These are phyloP conservation scores for Psilopsiagon aurifrons DNA, from an alignment of 2,113 vertebrate species.

Conservation along the genomic window DNA sequence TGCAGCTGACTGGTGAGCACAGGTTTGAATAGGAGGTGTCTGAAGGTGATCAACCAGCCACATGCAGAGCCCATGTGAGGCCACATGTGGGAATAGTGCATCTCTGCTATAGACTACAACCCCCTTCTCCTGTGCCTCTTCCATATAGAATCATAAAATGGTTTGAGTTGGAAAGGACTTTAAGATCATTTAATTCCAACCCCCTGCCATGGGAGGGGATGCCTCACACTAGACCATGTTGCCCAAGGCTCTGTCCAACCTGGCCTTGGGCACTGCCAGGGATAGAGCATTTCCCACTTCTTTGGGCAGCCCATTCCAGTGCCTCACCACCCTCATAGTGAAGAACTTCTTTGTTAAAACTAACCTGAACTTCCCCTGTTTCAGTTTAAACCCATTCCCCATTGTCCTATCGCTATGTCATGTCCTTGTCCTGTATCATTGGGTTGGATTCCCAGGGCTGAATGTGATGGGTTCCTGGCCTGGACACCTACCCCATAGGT, in stretches of 20 bases:
- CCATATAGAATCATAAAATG: not conserved
- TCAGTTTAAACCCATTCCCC: not conserved
- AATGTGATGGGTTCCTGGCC: not conserved
- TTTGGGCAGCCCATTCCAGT: not conserved
- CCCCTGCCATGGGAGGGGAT: not conserved
- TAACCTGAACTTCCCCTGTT: not conserved
- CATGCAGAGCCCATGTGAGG: not conserved
- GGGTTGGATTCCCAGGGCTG: not conserved
- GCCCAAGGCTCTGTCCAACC: not conserved
- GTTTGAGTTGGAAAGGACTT: not conserved
- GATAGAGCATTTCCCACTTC: not conserved
- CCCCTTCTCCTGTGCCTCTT: not conserved
- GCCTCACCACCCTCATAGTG: not conserved
- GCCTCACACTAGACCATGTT: not conserved
- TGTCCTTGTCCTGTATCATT: not conserved
- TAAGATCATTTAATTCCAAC: not conserved
- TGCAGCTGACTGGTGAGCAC: not conserved
- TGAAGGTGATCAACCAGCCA: not conserved
- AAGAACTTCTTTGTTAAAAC: not conserved
- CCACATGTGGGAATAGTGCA: accelerated
- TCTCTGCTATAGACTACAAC: not conserved
- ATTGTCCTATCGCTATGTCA: not conserved
- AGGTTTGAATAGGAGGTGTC: not conserved
- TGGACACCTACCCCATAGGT: not conserved
- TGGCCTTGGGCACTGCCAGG: not conserved